Evolutionary conservation across 2,113 vertebrate genomes (phyloP).

Genomic region (Anas platyrhynchos): DNA sequence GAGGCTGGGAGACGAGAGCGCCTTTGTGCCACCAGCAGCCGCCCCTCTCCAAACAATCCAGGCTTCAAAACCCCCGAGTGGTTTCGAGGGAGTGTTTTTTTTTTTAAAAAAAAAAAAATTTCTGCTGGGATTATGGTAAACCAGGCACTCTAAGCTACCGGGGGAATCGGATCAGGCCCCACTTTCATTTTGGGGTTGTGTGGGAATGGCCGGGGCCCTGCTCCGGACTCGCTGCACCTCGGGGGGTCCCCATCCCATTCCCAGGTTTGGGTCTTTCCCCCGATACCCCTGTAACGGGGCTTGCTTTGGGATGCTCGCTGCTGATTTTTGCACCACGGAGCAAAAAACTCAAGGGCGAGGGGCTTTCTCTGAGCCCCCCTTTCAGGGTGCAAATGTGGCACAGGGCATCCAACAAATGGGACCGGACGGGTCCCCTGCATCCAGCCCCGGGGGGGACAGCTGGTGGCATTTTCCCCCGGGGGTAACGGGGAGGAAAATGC

Average conservation of each 20-base stretch:
- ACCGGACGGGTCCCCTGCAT: fast-evolving
- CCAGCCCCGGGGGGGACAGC: fast-evolving
- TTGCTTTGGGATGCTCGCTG: neutral
- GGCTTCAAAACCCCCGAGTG: neutral
- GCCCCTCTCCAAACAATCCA: constrained; percentile 33
- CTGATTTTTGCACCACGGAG: fast-evolving
- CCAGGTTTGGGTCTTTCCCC: fast-evolving
- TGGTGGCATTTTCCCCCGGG: neutral
- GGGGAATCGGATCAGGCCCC: constrained; percentile 23
- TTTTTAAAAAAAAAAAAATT: too few relatives aligned
- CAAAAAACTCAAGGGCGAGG: neutral
- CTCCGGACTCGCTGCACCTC: neutral
- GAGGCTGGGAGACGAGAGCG: neutral
- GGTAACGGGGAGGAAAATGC: neutral
- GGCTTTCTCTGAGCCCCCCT: neutral
- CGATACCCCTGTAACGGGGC: fast-evolving
- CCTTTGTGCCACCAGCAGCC: constrained; percentile 32
- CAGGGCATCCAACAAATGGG: neutral
- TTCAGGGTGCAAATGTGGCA: fast-evolving
- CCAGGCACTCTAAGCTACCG: neutral
- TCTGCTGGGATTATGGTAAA: constrained; percentile 40
- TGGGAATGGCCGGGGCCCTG: neutral
- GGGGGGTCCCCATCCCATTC: neutral
- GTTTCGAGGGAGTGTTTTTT: constrained; percentile 12
- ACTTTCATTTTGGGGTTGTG: constrained; percentile 19